Conservation (phyloP, 1,140 invertebrate species). For the Sycophila sp. region DNA sequence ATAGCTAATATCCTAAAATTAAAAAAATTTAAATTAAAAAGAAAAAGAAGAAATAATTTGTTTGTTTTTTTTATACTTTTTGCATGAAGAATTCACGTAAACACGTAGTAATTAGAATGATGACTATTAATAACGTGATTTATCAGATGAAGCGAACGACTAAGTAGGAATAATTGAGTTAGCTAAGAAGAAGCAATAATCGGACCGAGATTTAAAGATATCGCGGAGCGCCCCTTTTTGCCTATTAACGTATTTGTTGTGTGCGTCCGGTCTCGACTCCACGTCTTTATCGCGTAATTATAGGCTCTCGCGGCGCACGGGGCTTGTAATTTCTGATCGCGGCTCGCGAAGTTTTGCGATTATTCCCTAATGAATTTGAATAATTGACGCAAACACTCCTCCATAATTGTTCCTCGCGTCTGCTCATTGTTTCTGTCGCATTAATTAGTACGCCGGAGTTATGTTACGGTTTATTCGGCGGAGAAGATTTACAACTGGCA, state of each 20-base stretch:
- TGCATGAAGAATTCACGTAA: too few species aligned
- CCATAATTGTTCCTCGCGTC: neutral
- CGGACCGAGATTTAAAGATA: neutral
- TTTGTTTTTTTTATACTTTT: too few species aligned
- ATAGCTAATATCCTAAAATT: too few species aligned
- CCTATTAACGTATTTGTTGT: constrained; percentile 10
- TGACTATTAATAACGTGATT: too few species aligned
- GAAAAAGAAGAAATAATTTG: too few species aligned
- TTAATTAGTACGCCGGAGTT: constrained; percentile 12
- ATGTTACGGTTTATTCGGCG: too few species aligned
- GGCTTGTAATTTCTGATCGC: constrained; percentile 5
- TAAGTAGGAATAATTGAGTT: neutral
- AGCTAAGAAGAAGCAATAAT: neutral
- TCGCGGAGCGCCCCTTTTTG: neutral
- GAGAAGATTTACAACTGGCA: too few species aligned
- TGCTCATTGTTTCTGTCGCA: neutral
- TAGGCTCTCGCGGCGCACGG: constrained; percentile 33
- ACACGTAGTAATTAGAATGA: too few species aligned
- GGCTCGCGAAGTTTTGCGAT: neutral
- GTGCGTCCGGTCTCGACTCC: neutral
- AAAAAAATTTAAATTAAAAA: too few species aligned
- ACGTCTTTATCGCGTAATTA: constrained; percentile 47
- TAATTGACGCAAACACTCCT: constrained; percentile 29
- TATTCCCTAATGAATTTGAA: constrained; percentile 12
- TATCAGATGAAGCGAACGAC: neutral